Percentiles rank a stretch among this genome's conserved stretches.
Evolutionary conservation across 2,888 invertebrate species (phyloP).

Genomic region (Eupithecia insigniata): DNA sequence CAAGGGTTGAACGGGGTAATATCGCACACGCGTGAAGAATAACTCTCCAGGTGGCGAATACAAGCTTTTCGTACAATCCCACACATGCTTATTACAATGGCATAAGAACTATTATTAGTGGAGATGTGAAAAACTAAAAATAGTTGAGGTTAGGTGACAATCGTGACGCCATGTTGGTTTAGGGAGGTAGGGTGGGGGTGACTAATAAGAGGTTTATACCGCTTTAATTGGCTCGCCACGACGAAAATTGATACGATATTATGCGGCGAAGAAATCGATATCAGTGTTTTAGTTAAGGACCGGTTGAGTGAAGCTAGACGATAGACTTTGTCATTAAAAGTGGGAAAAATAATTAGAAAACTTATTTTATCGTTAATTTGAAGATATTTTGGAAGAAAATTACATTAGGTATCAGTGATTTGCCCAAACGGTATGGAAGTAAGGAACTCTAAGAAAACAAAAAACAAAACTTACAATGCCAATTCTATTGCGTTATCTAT

Average conservation of each 20-base stretch:
- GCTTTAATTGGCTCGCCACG: conserved; percentile 77
- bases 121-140: conserved; percentile 34
- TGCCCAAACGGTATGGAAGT: not conserved
- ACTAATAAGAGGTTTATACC: conserved; percentile 78
- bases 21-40: conserved; percentile 74
- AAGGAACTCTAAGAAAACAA: too few species aligned
- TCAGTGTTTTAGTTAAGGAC: conserved; percentile 66
- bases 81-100: conserved; percentile 47
- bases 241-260: conserved; percentile 69
- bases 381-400: not conserved
- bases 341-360: not conserved
- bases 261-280: conserved; percentile 65
- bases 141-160: conserved; percentile 77
- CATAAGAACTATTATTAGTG: conserved; percentile 47
- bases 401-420: not conserved
- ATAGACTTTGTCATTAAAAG: not conserved
- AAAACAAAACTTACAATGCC: too few species aligned
- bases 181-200: conserved; percentile 72
- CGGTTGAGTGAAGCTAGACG: conserved; percentile 36
- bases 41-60: conserved; percentile 69
- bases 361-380: not conserved
- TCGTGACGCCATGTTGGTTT: conserved; percentile 82
- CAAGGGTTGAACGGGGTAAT: conserved; percentile 66
- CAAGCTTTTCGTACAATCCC: conserved; percentile 42
- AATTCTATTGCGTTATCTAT: too few species aligned